Percentiles rank a stretch among this genome's conserved stretches.
phyloP scores from a whole-genome alignment of 2,888 invertebrate genomes.

The Volucella zonaria region DNA sequence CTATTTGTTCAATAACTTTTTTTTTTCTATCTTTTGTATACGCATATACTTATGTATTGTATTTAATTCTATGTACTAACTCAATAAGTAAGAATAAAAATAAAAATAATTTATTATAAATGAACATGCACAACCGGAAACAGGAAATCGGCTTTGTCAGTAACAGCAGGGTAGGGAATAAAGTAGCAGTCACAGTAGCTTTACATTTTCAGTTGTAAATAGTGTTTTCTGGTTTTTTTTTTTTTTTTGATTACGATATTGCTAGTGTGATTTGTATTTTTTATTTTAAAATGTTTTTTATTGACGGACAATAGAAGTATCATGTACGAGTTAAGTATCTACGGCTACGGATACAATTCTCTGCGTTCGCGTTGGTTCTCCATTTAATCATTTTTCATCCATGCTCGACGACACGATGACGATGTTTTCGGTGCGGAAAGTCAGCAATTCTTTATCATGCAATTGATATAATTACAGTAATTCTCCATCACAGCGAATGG shows the following conservation, averaged over 20 bases:
- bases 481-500: conserved; percentile 32
- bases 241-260: conserved; percentile 3
- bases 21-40: conserved; percentile 15
- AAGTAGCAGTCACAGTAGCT: background rate
- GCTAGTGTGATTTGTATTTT: conserved; percentile 30
- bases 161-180: conserved; percentile 66
- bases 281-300: conserved; percentile 44
- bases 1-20: conserved; percentile 10
- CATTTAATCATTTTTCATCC: conserved; percentile 35
- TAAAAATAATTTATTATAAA: conserved; percentile 16
- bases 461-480: conserved; percentile 73
- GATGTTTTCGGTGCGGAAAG: conserved; percentile 44
- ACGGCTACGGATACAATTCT: conserved; percentile 4
- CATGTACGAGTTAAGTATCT: conserved; percentile 4
- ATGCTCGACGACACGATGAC: conserved; percentile 20
- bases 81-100: background rate
- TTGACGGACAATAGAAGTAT: conserved; percentile 61
- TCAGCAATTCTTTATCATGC: conserved; percentile 64
- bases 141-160: conserved; percentile 67
- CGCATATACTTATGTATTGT: conserved; percentile 17
- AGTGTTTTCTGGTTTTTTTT: background rate
- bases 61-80: conserved; percentile 42
- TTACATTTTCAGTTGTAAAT: conserved; percentile 4
- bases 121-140: conserved; percentile 51
- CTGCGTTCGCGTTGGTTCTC: conserved; percentile 2